Evolutionary conservation across 2,113 vertebrate genomes (phyloP).

Genomic region (Protobothrops flavoviridis): DNA sequence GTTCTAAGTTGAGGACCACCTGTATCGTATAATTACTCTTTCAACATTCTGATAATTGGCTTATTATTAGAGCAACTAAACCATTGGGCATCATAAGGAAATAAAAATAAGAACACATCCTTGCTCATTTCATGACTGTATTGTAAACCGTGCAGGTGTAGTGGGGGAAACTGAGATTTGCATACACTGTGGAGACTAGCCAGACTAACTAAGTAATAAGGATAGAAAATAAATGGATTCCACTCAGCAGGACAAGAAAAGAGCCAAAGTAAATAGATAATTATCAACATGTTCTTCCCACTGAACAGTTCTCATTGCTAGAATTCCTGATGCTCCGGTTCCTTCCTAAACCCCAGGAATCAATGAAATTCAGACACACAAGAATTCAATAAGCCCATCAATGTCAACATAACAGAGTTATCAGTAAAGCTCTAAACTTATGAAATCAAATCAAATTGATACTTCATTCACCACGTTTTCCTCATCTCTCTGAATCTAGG

Average conservation of each 20-base stretch:
- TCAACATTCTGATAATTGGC: not conserved
- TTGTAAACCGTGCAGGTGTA: not conserved
- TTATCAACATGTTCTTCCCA: not conserved
- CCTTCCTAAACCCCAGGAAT: not conserved
- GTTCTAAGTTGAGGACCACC: too few species aligned
- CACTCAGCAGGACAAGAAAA: too few species aligned
- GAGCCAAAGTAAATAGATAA: not conserved
- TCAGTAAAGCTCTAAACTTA: not conserved
- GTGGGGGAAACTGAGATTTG: not conserved
- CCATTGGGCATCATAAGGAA: not conserved
- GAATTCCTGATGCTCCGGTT: not conserved
- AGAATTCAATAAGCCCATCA: not conserved
- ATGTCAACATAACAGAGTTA: not conserved
- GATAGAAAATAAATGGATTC: not conserved
- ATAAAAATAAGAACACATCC: not conserved
- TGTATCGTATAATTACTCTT: not conserved
- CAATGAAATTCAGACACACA: not conserved
- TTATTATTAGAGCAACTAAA: not conserved
- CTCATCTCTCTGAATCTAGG: not conserved
- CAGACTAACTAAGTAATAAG: not conserved
- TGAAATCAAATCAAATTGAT: not conserved
- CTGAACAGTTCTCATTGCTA: not conserved
- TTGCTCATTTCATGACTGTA: not conserved
- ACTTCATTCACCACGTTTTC: not conserved
- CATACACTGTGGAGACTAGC: not conserved